Base-by-base conservation (phyloP, 2,113 vertebrate genomes). In the Chitala chitala region DNA sequence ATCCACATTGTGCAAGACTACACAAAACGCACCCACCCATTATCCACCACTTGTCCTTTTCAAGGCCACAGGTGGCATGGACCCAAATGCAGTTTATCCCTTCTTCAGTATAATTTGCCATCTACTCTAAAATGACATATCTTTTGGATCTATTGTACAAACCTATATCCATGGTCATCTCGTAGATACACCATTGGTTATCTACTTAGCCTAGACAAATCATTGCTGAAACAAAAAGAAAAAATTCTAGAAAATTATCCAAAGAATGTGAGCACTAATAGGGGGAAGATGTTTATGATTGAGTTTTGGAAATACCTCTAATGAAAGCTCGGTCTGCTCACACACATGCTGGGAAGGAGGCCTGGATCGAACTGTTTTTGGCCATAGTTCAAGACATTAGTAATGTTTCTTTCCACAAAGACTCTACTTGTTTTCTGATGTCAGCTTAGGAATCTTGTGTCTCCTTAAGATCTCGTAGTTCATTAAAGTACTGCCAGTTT, bases 361-460 rank as follows among this genome's bases (percentile, higher is more conserved):
- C 44, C 72, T 65, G 31, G 54, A 51, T 65, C 53, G 44, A 65
- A 74, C 53, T 33, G 29, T 22, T 42, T 46, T 31, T 75, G 64
- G 73, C 64, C 17, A 66, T 53, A 69, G 29, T 75, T 75, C 69
- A 75, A 75, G 73, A 75, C 73, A 75, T 75, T 69, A 75, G 73
- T 75, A 75, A 75, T 69, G 51, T 69, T 75, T 69, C n/a, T n/a
- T 58, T 69, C 64, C 53, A 48, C 12, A 58, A 48, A 56, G 24
- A 29, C 38, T 69, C 73, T 65, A 26, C 24, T 56, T 75, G 22
- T 44, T 61, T 66, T 75, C n/a, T 56, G 51, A 64, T 61, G 71
- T 72, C 53, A 72, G 53, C 71, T 7, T 3, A 56, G 64, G 38
- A 48, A 15, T 56, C 54, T 55, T 24, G 24, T n/a, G 63, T 68